A percentile compares a stretch with the other conserved stretches of the same genome.
These are phyloP conservation scores for Pachycephala philippinensis DNA, from an alignment of 2,113 vertebrate species.

Conservation along the genomic window DNA sequence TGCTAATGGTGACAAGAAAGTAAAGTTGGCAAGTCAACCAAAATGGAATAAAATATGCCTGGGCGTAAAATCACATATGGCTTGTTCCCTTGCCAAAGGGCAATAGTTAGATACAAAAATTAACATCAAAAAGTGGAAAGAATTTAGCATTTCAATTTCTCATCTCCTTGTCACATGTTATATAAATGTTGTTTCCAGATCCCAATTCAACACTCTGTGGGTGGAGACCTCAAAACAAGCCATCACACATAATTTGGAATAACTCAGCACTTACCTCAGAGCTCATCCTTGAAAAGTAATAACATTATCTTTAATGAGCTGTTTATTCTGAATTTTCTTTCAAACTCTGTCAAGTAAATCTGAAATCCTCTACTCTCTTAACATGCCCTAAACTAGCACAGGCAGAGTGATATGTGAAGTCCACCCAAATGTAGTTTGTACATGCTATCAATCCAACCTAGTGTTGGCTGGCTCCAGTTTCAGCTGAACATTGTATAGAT, in stretches of 20 bases:
- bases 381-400: conserved; percentile 5
- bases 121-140: conserved; percentile 17
- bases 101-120: conserved; percentile 15
- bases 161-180: conserved; percentile 7
- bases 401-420: not conserved
- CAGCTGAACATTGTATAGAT: not conserved
- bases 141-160: conserved; percentile 25
- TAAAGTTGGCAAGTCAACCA: not conserved
- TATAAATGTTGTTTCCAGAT: conserved; percentile 19
- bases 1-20: not conserved
- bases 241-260: conserved; percentile 51
- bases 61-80: not conserved
- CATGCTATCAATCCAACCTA: not conserved
- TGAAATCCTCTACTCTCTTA: not conserved
- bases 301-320: conserved; percentile 34
- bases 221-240: conserved; percentile 52
- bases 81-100: not conserved
- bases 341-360: conserved; percentile 37
- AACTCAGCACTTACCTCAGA: conserved; percentile 51
- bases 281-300: conserved; percentile 24
- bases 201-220: conserved; percentile 10
- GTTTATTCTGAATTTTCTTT: conserved; percentile 42
- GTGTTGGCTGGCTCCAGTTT: not conserved
- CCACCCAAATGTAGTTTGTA: not conserved
- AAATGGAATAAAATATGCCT: not conserved